Evolutionary conservation across 2,113 vertebrate genomes (phyloP).

Genomic region (Poeciliopsis retropinna): DNA sequence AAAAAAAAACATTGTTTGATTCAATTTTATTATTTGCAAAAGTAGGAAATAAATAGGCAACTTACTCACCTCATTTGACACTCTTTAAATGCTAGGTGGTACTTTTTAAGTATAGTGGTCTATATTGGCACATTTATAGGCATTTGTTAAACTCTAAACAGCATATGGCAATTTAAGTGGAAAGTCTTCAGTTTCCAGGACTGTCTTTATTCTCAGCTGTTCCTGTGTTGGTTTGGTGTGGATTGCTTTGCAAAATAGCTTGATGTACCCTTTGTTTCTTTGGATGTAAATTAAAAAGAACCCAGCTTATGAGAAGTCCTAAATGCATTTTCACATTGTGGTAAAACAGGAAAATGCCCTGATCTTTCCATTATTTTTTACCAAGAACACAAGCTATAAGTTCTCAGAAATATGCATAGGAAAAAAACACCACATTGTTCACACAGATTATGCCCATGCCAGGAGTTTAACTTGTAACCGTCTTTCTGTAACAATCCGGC

Average conservation of each 20-base stretch:
- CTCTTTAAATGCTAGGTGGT: too few species aligned
- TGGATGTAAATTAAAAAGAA: not conserved
- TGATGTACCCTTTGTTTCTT: not conserved
- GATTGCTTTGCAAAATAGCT: not conserved
- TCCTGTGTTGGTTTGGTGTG: not conserved
- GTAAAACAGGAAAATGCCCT: not conserved
- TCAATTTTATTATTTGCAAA: too few species aligned
- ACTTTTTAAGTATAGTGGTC: too few species aligned
- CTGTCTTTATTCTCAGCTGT: not conserved
- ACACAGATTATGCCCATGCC: not conserved
- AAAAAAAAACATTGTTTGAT: too few species aligned
- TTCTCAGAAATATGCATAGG: not conserved
- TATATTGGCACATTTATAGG: too few species aligned
- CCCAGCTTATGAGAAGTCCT: not conserved
- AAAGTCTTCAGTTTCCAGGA: not conserved
- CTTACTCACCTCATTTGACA: too few species aligned
- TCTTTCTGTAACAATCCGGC: not conserved
- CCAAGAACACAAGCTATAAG: not conserved
- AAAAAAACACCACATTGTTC: not conserved
- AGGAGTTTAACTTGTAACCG: not conserved
- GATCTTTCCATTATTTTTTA: not conserved
- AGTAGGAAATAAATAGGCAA: too few species aligned
- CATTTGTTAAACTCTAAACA: too few species aligned
- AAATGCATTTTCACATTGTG: not conserved
- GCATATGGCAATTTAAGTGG: not conserved